Evolutionary conservation across 2,888 invertebrate species (phyloP), one percentile per base, ranked within the genome.

Genomic region (Omphaloscelis lunosa): DNA sequence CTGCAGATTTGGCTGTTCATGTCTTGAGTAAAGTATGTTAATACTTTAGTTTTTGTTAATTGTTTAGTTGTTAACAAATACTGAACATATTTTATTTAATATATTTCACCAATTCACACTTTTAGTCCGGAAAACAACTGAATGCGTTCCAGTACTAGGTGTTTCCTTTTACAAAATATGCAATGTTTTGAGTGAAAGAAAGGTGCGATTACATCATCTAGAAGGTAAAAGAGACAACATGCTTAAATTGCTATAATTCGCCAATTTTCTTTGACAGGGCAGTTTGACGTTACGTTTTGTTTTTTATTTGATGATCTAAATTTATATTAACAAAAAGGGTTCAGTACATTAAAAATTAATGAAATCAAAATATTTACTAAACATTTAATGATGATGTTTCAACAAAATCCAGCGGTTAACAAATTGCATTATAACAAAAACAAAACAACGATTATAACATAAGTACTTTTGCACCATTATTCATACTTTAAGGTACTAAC

Each of bases 321-420:
- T 29, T 27, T 45, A 63, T 29, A 63, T 75, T 72, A 71, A 70
- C 61, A 63, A 67, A 72, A 61, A 68, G 78, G 83, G 80, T 83
- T 80, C 74, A 51, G 77, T 82, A 86, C 48, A 75, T 73, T 71
- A 70, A 67, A 63, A 79, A 78, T 70, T 53, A 80, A 71, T 77
- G 61, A 80, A 82, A 80, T 78, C 75, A 83, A 77, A 68, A 76
- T 82, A 82, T 77, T 72, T 75, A 72, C 53, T 53, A 84, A 75
- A 74, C 79, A 72, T 85, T 86, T 85, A 86, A 83, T 85, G 71
- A 83, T 63, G n/a, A 67, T 72, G 41, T 69, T 77, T 76, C 72
- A 85, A 85, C 83, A 86, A 80, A 82, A 75, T 77, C 29, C 66
- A 79, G 62, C 39, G 68, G 59, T 75, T 88, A 87, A 86, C 85